Evolutionary conservation across 1,140 invertebrate species (phyloP), one percentile per base, ranked within the genome.

Genomic region (Kradibia gibbosae): DNA sequence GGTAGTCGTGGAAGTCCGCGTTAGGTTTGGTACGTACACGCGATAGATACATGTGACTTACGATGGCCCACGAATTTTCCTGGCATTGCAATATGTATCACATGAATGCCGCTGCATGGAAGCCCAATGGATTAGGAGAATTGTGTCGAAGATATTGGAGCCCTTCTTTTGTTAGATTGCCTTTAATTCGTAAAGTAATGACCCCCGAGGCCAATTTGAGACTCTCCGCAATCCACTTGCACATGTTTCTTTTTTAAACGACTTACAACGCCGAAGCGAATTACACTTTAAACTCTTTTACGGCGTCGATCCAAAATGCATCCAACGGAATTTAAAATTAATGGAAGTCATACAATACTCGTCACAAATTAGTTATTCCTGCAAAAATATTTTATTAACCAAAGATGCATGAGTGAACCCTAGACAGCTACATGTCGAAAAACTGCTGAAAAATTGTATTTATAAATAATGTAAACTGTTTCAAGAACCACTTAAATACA

Each of bases 151-250:
- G 31, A 25, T 34, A 62, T 8, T 17, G 50, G 31, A 8, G 10
- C 34, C 28, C 62, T 67, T 39, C 34, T 39, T 39, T 39, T n/a
- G 17, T 22, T 67, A 39, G 62, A 67, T 67, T 67, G 34, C 34
- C 34, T n/a, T 39, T 67, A 36, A 67, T 67, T 67, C 62, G 34
- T 39, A 39, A 67, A 67, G 34, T 67, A 67, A 67, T 39, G 62
- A 39, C 7, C 34, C 34, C 22, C 0, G 31, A 62, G 60, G 31
- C 60, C 60, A 62, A 62, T 62, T 62, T 36, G 13, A 62, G 60
- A 36, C 60, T 31, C 20, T 31, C 13, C 31, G 31, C 28, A 15
- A 4, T 8, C n/a, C n/a, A n/a, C n/a, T n/a, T 36, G 17, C 15
- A 4, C 31, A 17, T 34, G 31, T 34, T 15, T 3, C 15, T 17